A percentile compares a stretch with the other conserved stretches of the same genome.
These are phyloP conservation scores for Nibea albiflora DNA, from an alignment of 2,113 vertebrate species.

Conservation along the genomic window DNA sequence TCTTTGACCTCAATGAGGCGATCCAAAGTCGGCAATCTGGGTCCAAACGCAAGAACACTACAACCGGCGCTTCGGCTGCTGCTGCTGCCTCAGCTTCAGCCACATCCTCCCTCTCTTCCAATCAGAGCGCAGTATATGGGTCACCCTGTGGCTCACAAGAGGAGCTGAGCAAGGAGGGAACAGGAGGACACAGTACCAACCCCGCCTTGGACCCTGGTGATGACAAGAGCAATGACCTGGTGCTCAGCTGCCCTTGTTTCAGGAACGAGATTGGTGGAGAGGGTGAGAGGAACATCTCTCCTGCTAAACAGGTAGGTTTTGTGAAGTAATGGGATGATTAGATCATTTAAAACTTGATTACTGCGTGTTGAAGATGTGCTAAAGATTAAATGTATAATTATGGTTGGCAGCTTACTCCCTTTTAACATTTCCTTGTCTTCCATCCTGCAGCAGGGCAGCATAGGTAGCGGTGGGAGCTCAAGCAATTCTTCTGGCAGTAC, in stretches of 20 bases:
- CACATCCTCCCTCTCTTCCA: constrained; percentile 88
- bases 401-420: background rate
- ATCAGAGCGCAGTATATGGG: constrained; percentile 87
- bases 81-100: constrained; percentile 91
- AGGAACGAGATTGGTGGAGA: constrained; percentile 98
- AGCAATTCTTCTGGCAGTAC: constrained; percentile 84
- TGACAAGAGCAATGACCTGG: constrained; percentile 97
- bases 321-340: background rate
- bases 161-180: constrained; percentile 94
- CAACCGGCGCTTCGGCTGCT: constrained; percentile 96
- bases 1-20: constrained; percentile 97
- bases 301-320: constrained; percentile 85
- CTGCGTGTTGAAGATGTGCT: background rate
- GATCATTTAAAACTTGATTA: background rate
- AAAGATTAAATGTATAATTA: background rate
- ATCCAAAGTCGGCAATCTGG: constrained; percentile 92
- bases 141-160: constrained; percentile 98
- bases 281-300: constrained; percentile 93
- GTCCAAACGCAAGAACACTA: constrained; percentile 96
- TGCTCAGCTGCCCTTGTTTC: constrained; percentile 98
- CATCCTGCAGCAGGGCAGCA: constrained; percentile 86
- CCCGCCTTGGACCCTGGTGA: constrained; percentile 95
- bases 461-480: constrained; percentile 82
- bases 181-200: constrained; percentile 69
- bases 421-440: constrained; percentile 27